Conservation (phyloP, 2,797 vertebrate genomes). For the Hafferia zeledoni region DNA sequence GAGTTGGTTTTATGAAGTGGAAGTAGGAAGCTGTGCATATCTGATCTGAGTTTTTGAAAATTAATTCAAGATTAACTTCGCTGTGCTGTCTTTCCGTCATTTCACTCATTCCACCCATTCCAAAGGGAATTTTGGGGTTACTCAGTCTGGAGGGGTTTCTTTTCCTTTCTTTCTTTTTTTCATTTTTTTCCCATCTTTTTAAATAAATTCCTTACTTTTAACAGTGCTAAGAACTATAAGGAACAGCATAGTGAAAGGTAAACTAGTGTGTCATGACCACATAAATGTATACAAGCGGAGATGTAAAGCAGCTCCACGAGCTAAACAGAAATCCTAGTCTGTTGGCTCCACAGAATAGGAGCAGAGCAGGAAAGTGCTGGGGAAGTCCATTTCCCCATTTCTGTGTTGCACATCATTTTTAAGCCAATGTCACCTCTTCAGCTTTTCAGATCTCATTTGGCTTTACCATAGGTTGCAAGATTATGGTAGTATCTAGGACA, state of each 20-base stretch:
- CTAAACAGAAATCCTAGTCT: background rate
- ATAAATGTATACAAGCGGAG: background rate
- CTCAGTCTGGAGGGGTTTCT: background rate
- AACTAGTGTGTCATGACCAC: background rate
- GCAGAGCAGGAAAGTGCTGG: background rate
- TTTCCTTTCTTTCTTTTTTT: background rate
- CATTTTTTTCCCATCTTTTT: accelerated
- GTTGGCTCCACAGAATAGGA: background rate
- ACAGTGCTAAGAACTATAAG: background rate
- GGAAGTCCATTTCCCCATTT: background rate
- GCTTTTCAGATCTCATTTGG: background rate
- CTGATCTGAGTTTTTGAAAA: constrained; percentile 20
- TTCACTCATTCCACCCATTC: background rate
- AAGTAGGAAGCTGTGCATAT: constrained; percentile 12
- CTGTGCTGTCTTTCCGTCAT: background rate
- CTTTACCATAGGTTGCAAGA: background rate
- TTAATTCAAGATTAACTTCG: constrained; percentile 30
- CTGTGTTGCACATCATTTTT: background rate
- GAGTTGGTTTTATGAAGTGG: constrained; percentile 10
- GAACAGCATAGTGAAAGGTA: background rate
- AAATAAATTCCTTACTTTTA: constrained; percentile 6
- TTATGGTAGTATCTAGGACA: background rate
- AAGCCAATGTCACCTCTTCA: background rate
- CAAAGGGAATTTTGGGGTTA: background rate
- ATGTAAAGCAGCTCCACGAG: background rate